phyloP scores from a whole-genome alignment of 1,140 invertebrate genomes.

The Leptinotarsa texana region DNA sequence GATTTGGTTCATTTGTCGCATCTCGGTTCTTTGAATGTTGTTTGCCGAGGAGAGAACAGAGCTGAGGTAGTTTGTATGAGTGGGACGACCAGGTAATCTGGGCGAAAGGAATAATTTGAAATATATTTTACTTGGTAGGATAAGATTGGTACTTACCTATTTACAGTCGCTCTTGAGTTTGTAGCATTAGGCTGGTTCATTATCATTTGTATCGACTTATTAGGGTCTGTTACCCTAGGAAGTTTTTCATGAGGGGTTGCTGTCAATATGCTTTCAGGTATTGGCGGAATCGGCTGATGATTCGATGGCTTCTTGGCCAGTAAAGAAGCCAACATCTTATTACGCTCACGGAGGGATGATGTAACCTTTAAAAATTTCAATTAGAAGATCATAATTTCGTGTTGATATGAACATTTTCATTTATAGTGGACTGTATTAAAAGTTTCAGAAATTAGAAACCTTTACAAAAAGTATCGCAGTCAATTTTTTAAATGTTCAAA shows the following conservation, averaged over 20 bases:
- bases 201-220: slow-evolving; percentile 48
- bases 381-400: no score
- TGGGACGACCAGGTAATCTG: slow-evolving; percentile 35
- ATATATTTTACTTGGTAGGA: neutral
- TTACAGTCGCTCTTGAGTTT: slow-evolving; percentile 40
- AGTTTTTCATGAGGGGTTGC: slow-evolving; percentile 68
- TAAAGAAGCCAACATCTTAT: slow-evolving; percentile 83
- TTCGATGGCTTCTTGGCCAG: slow-evolving; percentile 78
- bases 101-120: slow-evolving; percentile 28
- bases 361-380: slow-evolving; percentile 52
- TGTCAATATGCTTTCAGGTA: slow-evolving; percentile 67
- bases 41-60: slow-evolving; percentile 42
- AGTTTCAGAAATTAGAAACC: no score
- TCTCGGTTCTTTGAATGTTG: slow-evolving; percentile 39
- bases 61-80: slow-evolving; percentile 48
- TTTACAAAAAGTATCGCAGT: no score
- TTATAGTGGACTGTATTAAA: no score
- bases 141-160: slow-evolving; percentile 36
- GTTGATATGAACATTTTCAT: no score
- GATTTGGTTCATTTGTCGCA: slow-evolving; percentile 36
- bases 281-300: slow-evolving; percentile 68
- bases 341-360: slow-evolving; percentile 73
- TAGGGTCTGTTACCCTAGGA: slow-evolving; percentile 55
- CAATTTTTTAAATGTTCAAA: no score
- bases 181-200: slow-evolving; percentile 51